Conservation (phyloP, 1,140 invertebrate genomes). For the Teleopsis dalmanni region DNA sequence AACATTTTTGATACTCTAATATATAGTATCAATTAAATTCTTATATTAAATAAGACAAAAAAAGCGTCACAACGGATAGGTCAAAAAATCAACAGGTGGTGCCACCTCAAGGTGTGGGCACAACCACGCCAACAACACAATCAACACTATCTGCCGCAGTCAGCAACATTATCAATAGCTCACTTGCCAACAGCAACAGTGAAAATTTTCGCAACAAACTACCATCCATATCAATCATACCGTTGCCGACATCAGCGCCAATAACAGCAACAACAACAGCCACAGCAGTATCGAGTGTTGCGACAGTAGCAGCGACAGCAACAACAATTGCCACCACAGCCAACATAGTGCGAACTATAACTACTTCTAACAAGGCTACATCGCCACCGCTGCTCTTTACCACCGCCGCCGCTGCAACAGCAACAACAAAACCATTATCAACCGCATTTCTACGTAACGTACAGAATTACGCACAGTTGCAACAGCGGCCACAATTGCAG, state of each 20-base stretch:
- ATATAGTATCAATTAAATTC: too few species aligned
- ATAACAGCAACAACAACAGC: not conserved
- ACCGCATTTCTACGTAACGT: constrained; percentile 9
- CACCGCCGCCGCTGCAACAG: not conserved
- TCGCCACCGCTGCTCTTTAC: constrained; percentile 24
- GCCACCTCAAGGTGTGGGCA: not conserved
- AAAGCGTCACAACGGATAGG: not conserved
- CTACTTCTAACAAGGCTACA: constrained; percentile 37
- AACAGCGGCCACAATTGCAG: constrained; percentile 29
- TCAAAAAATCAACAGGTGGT: not conserved
- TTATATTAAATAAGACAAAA: too few species aligned
- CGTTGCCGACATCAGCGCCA: constrained; percentile 22
- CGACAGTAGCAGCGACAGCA: not conserved
- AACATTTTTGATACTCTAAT: too few species aligned
- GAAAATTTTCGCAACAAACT: constrained; percentile 18
- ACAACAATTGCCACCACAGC: constrained; percentile 13
- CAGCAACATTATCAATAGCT: not conserved
- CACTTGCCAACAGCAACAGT: not conserved
- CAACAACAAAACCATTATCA: constrained; percentile 1
- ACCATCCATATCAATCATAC: constrained; percentile 41
- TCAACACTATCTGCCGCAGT: not conserved
- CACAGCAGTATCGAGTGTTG: not conserved
- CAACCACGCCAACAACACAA: constrained; percentile 4
- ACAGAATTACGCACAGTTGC: constrained; percentile 5
- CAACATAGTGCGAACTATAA: constrained; percentile 11